Conservation (phyloP, 2,113 vertebrate genomes). For the Gymnogyps californianus region DNA sequence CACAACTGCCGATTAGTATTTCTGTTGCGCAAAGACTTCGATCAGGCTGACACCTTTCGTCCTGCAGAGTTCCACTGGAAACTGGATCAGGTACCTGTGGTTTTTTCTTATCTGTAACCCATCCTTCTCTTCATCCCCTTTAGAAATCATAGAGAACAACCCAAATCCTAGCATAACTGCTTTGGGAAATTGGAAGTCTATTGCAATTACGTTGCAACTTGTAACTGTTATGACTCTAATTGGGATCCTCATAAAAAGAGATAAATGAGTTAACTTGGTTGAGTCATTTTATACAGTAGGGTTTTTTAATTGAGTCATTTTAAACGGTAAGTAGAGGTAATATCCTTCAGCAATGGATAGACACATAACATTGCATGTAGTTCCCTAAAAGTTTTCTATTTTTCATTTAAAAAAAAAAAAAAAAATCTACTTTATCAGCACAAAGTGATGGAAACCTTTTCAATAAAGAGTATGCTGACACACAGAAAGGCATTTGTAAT, state of each 20-base stretch:
- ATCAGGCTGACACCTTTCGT: slow-evolving; percentile 91
- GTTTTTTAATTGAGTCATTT: neutral
- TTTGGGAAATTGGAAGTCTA: neutral
- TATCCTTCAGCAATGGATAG: neutral
- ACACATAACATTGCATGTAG: neutral
- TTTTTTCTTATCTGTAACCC: neutral
- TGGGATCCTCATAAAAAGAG: neutral
- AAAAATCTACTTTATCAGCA: neutral
- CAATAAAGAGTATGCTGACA: neutral
- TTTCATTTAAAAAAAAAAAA: neutral
- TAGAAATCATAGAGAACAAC: neutral
- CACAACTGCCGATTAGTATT: slow-evolving; percentile 96
- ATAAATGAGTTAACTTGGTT: neutral
- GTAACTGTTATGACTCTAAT: neutral
- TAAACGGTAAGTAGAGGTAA: neutral
- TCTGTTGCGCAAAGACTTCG: slow-evolving; percentile 91
- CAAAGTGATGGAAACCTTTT: neutral
- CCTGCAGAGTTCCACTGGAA: slow-evolving; percentile 99
- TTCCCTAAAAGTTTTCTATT: neutral
- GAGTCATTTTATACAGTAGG: neutral
- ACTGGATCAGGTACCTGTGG: slow-evolving; percentile 87
- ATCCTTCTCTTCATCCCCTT: neutral
- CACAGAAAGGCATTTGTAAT: neutral
- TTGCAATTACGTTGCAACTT: neutral
- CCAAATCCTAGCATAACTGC: neutral